Conservation (phyloP, 1,140 invertebrate species). For the Antheraea mylitta region DNA sequence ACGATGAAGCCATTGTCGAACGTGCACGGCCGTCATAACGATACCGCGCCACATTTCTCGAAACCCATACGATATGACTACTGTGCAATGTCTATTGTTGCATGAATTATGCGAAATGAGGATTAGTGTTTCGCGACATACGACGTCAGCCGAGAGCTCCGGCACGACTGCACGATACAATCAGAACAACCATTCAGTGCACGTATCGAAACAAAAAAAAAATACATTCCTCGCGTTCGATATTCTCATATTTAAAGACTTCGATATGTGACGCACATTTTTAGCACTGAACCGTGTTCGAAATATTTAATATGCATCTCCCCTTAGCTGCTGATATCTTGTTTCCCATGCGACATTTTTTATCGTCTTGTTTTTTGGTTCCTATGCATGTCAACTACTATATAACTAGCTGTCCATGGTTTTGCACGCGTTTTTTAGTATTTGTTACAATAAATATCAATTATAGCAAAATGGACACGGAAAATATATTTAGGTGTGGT, state of each 20-base stretch:
- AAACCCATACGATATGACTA: conserved; percentile 51
- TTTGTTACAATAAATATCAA: no score
- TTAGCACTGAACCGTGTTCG: conserved; percentile 27
- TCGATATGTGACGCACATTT: conserved; percentile 42
- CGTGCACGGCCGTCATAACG: conserved; percentile 53
- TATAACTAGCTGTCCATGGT: no score
- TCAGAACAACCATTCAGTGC: conserved; percentile 21
- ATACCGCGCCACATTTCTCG: conserved; percentile 52
- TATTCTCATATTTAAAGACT: conserved; percentile 28
- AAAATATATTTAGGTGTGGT: no score
- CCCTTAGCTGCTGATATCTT: conserved; percentile 35
- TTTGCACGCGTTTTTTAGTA: no score
- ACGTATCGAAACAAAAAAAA: conserved; percentile 31
- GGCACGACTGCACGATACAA: conserved; percentile 25
- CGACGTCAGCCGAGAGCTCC: conserved; percentile 19
- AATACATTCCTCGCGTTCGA: conserved; percentile 33
- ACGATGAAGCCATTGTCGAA: conserved; percentile 63
- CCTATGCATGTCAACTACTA: conserved; percentile 12
- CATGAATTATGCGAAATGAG: conserved; percentile 51
- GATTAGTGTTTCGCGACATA: conserved; percentile 26
- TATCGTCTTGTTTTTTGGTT: conserved; percentile 39
- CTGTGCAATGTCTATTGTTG: conserved; percentile 54
- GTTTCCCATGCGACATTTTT: conserved; percentile 54
- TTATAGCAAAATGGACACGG: no score
- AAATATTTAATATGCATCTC: conserved; percentile 28